A percentile compares a stretch with the other conserved stretches of the same genome.
These are phyloP conservation scores for Crax fasciolata DNA, from an alignment of 2,797 vertebrate species.

Conservation along the genomic window DNA sequence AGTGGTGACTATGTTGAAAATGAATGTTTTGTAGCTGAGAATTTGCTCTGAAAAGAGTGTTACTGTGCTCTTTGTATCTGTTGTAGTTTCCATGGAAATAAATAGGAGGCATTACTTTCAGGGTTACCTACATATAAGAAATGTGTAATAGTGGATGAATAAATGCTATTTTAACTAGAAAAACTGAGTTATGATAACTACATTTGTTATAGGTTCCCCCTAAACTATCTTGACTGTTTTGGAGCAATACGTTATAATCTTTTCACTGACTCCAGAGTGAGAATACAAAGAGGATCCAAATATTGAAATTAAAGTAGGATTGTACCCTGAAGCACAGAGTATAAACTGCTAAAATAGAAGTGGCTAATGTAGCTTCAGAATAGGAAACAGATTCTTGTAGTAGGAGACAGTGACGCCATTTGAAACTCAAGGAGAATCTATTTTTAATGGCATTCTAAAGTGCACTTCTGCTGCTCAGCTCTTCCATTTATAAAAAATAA, in stretches of 20 bases:
- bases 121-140: not conserved
- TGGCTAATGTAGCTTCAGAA: not conserved
- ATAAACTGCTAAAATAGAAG: not conserved
- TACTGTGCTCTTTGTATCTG: not conserved
- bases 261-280: not conserved
- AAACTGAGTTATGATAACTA: not conserved
- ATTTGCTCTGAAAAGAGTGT: not conserved
- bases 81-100: not conserved
- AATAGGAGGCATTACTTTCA: not conserved
- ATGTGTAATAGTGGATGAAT: not conserved
- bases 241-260: not conserved
- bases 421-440: not conserved
- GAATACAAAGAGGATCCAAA: not conserved
- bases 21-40: not conserved
- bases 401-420: not conserved
- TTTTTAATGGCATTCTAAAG: not conserved
- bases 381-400: not conserved
- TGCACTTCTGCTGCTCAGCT: not conserved
- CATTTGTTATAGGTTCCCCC: not conserved
- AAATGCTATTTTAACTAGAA: not conserved
- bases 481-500: not conserved
- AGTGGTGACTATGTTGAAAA: not conserved
- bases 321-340: not conserved
- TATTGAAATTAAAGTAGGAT: not conserved
- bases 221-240: not conserved